Conservation (phyloP, 2,797 vertebrate species). For the Peromyscus aztecus region DNA sequence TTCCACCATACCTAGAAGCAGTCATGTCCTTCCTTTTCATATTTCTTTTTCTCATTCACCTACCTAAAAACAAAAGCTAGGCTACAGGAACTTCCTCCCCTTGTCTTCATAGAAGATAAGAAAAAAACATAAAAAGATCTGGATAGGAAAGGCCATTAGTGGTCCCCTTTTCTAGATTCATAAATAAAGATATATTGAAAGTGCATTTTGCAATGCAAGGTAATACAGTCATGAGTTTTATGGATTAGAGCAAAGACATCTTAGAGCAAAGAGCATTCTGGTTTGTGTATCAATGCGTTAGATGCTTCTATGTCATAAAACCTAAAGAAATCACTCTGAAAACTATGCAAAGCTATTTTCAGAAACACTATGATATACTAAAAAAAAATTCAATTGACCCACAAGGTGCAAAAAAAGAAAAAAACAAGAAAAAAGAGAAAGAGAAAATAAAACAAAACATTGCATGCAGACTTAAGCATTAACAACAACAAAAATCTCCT, state of each 20-base stretch:
- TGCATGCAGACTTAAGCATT: neutral
- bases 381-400: conserved; percentile 14
- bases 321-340: conserved; percentile 1
- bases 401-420: neutral
- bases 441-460: neutral
- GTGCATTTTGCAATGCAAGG: neutral
- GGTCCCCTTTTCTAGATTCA: no score
- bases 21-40: neutral
- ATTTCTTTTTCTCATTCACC: neutral
- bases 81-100: neutral
- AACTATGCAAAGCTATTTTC: neutral
- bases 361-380: neutral
- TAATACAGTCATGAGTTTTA: neutral
- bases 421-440: neutral
- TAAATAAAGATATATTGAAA: neutral
- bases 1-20: neutral
- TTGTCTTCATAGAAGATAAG: neutral
- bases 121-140: neutral
- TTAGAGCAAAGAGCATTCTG: neutral
- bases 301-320: neutral
- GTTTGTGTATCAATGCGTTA: neutral
- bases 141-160: neutral
- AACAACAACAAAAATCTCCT: neutral
- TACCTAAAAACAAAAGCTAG: neutral
- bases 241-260: neutral